Evolutionary conservation across 1,140 invertebrate species (phyloP).

Genomic region (Dendroctonus ponderosae): DNA sequence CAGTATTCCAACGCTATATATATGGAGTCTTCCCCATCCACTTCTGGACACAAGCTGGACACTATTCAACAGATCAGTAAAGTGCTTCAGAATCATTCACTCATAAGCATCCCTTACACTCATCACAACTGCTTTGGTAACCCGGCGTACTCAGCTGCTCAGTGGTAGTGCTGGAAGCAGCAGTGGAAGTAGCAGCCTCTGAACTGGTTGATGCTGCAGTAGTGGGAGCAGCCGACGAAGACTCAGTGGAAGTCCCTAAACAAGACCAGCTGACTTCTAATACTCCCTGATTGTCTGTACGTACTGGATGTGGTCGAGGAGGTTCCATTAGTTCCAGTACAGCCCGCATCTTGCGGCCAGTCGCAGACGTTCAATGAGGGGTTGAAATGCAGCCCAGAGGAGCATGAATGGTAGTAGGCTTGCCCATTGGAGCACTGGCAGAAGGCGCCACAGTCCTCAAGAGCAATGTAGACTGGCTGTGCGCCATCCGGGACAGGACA

Average conservation of each 20-base stretch:
- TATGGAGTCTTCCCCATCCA: slow-evolving; percentile 31
- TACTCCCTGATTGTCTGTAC: too few relatives aligned
- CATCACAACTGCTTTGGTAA: slow-evolving; percentile 1
- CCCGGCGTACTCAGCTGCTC: background rate
- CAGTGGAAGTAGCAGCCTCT: too few relatives aligned
- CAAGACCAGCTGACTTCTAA: too few relatives aligned
- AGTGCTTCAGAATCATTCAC: too few relatives aligned
- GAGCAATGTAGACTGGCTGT: slow-evolving; percentile 27
- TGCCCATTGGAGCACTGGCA: slow-evolving; percentile 57
- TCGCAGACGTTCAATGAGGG: slow-evolving; percentile 55
- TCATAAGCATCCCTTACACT: too few relatives aligned
- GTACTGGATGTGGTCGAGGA: background rate
- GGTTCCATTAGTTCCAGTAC: background rate
- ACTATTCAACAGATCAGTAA: slow-evolving; percentile 3
- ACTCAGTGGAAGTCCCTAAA: too few relatives aligned
- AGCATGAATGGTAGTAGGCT: slow-evolving; percentile 53
- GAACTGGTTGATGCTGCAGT: background rate
- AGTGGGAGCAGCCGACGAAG: too few relatives aligned
- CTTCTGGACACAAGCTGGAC: slow-evolving; percentile 20
- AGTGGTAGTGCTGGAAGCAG: background rate
- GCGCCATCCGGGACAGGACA: slow-evolving; percentile 27
- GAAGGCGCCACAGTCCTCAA: slow-evolving; percentile 55
- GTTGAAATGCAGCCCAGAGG: slow-evolving; percentile 56
- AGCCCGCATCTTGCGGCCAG: slow-evolving; percentile 46
- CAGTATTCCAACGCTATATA: slow-evolving; percentile 51